A percentile compares a stretch with the other conserved stretches of the same genome.
phyloP scores from a whole-genome alignment of 2,888 invertebrate species.

The Marasmarcha lunaedactyla region DNA sequence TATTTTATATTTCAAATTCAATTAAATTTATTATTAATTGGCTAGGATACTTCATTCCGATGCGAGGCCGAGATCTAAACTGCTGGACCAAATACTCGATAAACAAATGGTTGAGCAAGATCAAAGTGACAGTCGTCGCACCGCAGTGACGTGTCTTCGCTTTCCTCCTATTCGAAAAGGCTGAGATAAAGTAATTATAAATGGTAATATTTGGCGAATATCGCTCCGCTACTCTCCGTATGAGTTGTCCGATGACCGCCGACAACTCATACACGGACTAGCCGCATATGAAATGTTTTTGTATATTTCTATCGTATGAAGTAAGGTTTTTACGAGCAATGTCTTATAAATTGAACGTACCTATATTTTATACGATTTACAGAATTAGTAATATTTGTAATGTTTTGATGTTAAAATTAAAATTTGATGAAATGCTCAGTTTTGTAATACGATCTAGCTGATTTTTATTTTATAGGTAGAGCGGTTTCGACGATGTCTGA shows the following conservation, averaged over 20 bases:
- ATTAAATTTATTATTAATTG: slow-evolving; percentile 44
- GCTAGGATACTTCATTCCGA: too few relatives aligned
- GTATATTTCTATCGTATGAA: slow-evolving; percentile 57
- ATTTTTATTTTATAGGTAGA: background rate
- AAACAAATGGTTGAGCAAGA: too few relatives aligned
- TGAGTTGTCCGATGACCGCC: background rate
- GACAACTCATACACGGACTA: slow-evolving; percentile 12
- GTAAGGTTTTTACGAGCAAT: slow-evolving; percentile 54
- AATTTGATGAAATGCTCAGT: slow-evolving; percentile 1
- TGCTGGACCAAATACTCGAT: too few relatives aligned
- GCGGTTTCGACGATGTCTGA: background rate
- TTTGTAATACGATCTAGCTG: background rate
- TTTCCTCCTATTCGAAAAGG: slow-evolving; percentile 63
- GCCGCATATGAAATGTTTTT: slow-evolving; percentile 47
- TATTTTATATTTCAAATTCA: slow-evolving; percentile 58
- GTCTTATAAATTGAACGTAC: slow-evolving; percentile 39
- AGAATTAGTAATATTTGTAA: slow-evolving; percentile 22
- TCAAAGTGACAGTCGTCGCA: too few relatives aligned
- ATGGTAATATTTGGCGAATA: slow-evolving; percentile 56
- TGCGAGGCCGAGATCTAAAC: too few relatives aligned
- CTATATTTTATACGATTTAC: slow-evolving; percentile 55
- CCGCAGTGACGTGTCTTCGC: too few relatives aligned
- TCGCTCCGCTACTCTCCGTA: slow-evolving; percentile 23
- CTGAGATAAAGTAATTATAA: slow-evolving; percentile 55
- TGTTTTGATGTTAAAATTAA: slow-evolving; percentile 9